Base-by-base conservation (phyloP, 64 coral and sea anemone genomes). In the Acropora tenuis region DNA sequence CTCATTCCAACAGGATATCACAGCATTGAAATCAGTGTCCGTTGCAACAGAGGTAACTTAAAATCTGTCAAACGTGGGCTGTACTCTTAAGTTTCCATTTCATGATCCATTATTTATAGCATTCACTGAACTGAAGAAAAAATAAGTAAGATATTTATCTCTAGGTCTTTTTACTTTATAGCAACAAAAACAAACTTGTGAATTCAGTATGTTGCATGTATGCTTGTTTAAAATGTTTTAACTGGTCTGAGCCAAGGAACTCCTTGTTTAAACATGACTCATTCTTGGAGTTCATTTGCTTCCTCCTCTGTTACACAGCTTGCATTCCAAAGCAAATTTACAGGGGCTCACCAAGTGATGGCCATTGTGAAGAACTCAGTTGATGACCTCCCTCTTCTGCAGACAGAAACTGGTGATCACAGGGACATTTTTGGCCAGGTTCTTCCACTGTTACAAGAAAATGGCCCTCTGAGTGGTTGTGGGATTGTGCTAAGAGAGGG, bases 11-110 rank as follows among this genome's bases (percentile, higher is more conserved):
- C 82, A 84, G 30, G 65, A 84, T 84, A 69, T 84, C 71, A 41
- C 3, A 17, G 82, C 82, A 47, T 48, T 84, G 44, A 84, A 41
- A 84, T 69, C 82, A 71, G 82, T 85, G 8, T 85, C 82, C 0
- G 5, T 85, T 50, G 82, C 69, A 85, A 85, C 82, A 20, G 65
- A 85, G 82, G 82, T 85, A 85, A 85, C 19, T 12, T 30, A 30
- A 30, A 30, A 30, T 30, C 30, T 30, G 30, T 30, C 30, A 30
- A 30, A 30, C 30, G 30, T 30, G 30, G 30, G 30, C 30, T 30
- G 30, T 30, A 30, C 30, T 30, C 0, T 30, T 30, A 30, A 30
- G 30, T 30, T 30, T 30, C 0, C 30, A 30, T 30, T 30, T 30
- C 30, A 30, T 30, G 30, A 30, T 30, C 30, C 30, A 30, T 30